Base-by-base conservation (phyloP, 2,888 invertebrate species). In the Machimus atricapillus region DNA sequence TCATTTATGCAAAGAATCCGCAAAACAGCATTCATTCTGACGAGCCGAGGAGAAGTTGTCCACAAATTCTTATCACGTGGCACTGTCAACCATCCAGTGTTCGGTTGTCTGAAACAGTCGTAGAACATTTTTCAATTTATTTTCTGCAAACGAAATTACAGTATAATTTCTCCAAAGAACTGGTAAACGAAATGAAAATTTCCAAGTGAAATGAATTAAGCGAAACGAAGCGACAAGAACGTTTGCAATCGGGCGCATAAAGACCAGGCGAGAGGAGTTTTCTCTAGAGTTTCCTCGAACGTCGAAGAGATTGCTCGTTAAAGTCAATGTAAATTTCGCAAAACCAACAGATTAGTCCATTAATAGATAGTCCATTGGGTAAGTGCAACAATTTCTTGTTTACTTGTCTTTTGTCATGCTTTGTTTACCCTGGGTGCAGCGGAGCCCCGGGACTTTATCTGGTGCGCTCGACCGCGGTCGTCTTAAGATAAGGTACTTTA, bases 381-480 rank as follows among this genome's bases (percentile, higher is more conserved):
- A 82, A 82, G 66, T 58, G 58, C 31, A 58, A 58, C 82, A 82
- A 82, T 82, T 82, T 37, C 82, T 82, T 82, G 66, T 82, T 82
- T 58, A 58, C 31, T 31, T 82, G 40, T 40, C n/a, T 52, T 23
- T 82, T 58, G 82, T 82, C 82, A 66, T 82, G 82, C 82, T 82
- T 58, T 82, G 82, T 82, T 82, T 82, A 82, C 19, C 12, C 79
- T 31, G 19, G n/a, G 66, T 16, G 19, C 34, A 76, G 74, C 16
- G 74, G 31, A 74, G 31, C 37, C 14, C 31, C 8, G 34, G 34
- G 37, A 27, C 76, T 82, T 46, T 82, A 82, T 82, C 82, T 58
- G 58, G 66, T 23, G 66, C 34, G 76, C 37, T 37, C 82, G 37
- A 19, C 46, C 66, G 31, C 34, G 14, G 82, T 34, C 37, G 12